Evolutionary conservation across 2,888 invertebrate species (phyloP).

Genomic region (Dryocosmus kuriphilus): DNA sequence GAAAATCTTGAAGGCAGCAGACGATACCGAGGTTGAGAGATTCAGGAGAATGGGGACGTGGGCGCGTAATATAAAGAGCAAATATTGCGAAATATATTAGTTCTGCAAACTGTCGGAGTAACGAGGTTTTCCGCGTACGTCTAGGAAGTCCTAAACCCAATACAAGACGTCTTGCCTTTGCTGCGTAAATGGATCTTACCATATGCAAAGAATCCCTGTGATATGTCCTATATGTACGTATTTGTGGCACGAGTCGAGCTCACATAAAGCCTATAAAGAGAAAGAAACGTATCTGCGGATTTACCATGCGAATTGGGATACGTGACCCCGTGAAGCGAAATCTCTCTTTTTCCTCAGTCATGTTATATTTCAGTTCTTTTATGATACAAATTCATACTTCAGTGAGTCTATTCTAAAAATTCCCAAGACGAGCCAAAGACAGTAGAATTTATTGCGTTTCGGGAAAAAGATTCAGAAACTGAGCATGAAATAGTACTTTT

Average conservation of each 20-base stretch:
- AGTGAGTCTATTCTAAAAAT: neutral
- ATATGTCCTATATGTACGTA: slow-evolving; percentile 25
- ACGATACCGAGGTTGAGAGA: slow-evolving; percentile 13
- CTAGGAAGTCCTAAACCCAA: slow-evolving; percentile 38
- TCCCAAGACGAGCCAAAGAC: neutral
- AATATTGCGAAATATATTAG: slow-evolving; percentile 68
- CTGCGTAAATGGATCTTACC: slow-evolving; percentile 37
- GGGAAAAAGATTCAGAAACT: neutral
- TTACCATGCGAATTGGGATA: slow-evolving; percentile 38
- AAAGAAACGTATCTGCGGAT: slow-evolving; percentile 31
- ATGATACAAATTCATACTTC: slow-evolving; percentile 5
- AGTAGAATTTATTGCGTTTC: neutral
- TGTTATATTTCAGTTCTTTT: slow-evolving; percentile 7
- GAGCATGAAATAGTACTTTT: no score
- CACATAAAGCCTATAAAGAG: slow-evolving; percentile 37
- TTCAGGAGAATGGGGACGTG: slow-evolving; percentile 21
- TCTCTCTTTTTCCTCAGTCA: slow-evolving; percentile 9
- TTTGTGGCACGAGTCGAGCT: slow-evolving; percentile 28
- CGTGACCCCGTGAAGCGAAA: slow-evolving; percentile 24
- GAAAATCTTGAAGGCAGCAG: slow-evolving; percentile 13
- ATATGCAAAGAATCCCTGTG: slow-evolving; percentile 36
- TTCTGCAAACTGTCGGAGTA: slow-evolving; percentile 59
- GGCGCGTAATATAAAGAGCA: slow-evolving; percentile 53
- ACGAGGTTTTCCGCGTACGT: slow-evolving; percentile 56
- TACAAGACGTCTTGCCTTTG: slow-evolving; percentile 29